Percentiles rank a stretch among this genome's conserved stretches.
phyloP scores from a whole-genome alignment of 2,888 invertebrate genomes.

The Dasypogon diadema region DNA sequence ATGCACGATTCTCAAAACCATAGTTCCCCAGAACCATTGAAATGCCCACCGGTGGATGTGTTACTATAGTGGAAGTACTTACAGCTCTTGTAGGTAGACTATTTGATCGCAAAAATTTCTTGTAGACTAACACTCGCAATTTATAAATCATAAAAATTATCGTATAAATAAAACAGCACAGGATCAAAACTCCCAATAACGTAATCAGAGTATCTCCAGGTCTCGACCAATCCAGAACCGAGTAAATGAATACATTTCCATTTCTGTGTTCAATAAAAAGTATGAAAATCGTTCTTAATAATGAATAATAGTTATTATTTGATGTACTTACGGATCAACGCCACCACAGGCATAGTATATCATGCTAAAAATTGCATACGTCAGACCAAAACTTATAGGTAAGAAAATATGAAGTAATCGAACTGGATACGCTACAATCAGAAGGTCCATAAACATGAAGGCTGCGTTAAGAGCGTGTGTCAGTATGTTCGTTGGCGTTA shows the following conservation, averaged over 20 bases:
- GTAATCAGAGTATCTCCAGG: constrained; percentile 69
- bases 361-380: constrained; percentile 72
- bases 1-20: constrained; percentile 65
- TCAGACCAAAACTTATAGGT: constrained; percentile 73
- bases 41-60: constrained; percentile 64
- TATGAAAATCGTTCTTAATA: neutral
- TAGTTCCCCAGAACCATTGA: constrained; percentile 67
- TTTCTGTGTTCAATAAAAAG: constrained; percentile 64
- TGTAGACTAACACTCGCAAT: constrained; percentile 62
- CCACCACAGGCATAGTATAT: constrained; percentile 76
- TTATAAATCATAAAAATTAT: constrained; percentile 65
- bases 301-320: neutral
- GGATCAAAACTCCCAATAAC: constrained; percentile 62
- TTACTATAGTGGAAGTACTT: constrained; percentile 24
- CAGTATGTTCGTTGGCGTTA: constrained; percentile 77
- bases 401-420: constrained; percentile 76
- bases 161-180: constrained; percentile 64
- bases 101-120: constrained; percentile 60
- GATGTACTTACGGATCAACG: constrained; percentile 69
- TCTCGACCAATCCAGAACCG: constrained; percentile 80
- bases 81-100: constrained; percentile 61
- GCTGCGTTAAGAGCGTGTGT: constrained; percentile 82
- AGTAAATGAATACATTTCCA: constrained; percentile 78
- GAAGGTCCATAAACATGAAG: constrained; percentile 79
- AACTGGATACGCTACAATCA: constrained; percentile 79